Conservation (phyloP, 2,113 vertebrate species). For the Dascyllus trimaculatus region DNA sequence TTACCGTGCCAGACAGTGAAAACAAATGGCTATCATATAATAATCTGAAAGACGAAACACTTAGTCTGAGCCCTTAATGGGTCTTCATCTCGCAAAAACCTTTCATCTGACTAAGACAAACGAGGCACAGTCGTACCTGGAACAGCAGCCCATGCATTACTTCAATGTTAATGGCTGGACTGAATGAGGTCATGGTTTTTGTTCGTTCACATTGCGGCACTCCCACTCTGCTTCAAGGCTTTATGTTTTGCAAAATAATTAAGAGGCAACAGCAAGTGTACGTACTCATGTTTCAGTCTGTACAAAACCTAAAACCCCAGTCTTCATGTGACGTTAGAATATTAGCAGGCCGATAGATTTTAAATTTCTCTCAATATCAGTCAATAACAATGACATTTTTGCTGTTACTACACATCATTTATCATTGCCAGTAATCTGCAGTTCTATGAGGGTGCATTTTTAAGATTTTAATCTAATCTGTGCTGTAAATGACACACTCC, state of each 20-base stretch:
- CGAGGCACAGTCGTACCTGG: constrained; percentile 68
- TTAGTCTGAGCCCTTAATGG: constrained; percentile 76
- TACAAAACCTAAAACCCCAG: not conserved
- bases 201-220: not conserved
- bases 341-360: not conserved
- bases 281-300: not conserved
- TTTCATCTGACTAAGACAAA: constrained; percentile 76
- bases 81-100: constrained; percentile 65
- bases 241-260: not conserved
- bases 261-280: not conserved
- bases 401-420: constrained; percentile 21
- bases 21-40: constrained; percentile 77
- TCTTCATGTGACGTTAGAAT: constrained; percentile 14
- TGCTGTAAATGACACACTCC: not conserved
- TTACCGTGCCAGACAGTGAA: constrained; percentile 50
- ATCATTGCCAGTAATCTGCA: constrained; percentile 18
- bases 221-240: constrained; percentile 1
- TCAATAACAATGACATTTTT: constrained; percentile 40
- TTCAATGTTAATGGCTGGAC: constrained; percentile 63
- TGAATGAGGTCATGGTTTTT: constrained; percentile 65
- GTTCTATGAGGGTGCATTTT: constrained; percentile 17
- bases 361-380: constrained; percentile 24
- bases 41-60: constrained; percentile 77
- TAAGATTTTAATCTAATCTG: not conserved
- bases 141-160: constrained; percentile 67